A percentile compares a stretch with the other conserved stretches of the same genome.
Evolutionary conservation across 1,140 invertebrate species (phyloP).

Genomic region (Leptopilina boulardi): DNA sequence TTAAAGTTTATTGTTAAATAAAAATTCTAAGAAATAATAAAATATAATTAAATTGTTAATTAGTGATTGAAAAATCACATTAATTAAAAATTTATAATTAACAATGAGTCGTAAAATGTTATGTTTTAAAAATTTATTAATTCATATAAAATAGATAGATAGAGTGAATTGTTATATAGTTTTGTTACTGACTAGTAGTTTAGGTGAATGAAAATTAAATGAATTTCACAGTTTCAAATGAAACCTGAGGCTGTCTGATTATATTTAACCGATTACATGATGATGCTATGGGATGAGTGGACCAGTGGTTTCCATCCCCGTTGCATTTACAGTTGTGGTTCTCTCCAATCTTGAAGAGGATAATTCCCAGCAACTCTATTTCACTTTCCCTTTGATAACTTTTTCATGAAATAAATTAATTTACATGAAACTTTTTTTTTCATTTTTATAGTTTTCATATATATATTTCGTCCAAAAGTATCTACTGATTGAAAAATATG

Average conservation of each 20-base stretch:
- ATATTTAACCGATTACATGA: neutral
- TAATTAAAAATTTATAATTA: too few species aligned
- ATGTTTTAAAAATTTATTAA: too few species aligned
- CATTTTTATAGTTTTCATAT: neutral
- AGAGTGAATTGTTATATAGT: neutral
- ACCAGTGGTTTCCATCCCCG: neutral
- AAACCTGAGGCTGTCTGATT: neutral
- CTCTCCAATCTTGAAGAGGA: neutral
- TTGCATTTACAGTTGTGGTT: constrained; percentile 8
- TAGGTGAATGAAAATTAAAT: neutral
- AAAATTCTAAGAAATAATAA: too few species aligned
- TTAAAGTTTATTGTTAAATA: too few species aligned
- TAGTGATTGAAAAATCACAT: too few species aligned
- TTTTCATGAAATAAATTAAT: constrained; percentile 21
- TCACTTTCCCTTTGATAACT: constrained; percentile 21
- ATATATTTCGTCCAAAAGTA: too few species aligned
- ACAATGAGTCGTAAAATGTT: too few species aligned
- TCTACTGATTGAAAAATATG: too few species aligned
- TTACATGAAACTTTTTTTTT: neutral
- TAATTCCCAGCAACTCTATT: constrained; percentile 3
- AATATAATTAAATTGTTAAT: too few species aligned
- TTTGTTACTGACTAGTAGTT: neutral
- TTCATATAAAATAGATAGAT: neutral
- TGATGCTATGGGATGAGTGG: neutral
- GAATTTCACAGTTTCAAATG: neutral